A percentile compares a stretch with the other conserved stretches of the same genome.
These are phyloP conservation scores for Gopherus evgoodei DNA, from an alignment of 2,113 vertebrate species.

Conservation along the genomic window DNA sequence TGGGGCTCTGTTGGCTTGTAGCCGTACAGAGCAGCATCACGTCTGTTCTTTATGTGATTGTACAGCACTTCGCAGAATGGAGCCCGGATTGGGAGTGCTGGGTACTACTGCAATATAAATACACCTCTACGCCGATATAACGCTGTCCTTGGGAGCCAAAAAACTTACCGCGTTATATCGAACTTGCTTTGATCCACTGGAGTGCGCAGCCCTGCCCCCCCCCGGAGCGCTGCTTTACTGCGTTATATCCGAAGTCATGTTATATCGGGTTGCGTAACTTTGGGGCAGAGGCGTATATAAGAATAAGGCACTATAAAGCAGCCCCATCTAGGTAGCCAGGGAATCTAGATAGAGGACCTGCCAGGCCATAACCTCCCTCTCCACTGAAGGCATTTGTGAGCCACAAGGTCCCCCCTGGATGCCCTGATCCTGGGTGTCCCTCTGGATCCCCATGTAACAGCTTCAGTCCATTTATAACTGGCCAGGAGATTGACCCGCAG, in stretches of 20 bases:
- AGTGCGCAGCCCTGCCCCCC: too few relatives aligned
- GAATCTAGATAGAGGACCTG: neutral
- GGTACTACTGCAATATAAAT: neutral
- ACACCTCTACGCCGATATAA: neutral
- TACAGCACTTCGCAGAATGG: neutral
- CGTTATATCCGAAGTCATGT: too few relatives aligned
- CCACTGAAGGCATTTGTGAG: neutral
- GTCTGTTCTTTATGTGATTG: fast-evolving
- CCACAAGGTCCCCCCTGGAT: neutral
- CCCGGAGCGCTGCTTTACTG: too few relatives aligned
- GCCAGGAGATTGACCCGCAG: fast-evolving
- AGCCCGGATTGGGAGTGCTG: neutral
- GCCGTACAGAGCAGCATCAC: neutral
- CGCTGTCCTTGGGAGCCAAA: too few relatives aligned
- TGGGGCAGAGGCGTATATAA: neutral
- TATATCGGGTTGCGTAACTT: too few relatives aligned
- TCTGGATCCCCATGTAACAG: neutral
- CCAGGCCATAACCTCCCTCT: neutral
- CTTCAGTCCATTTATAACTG: neutral
- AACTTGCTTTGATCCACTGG: too few relatives aligned
- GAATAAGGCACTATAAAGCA: neutral
- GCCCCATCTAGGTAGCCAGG: neutral
- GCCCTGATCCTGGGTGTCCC: neutral
- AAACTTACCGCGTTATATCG: too few relatives aligned
- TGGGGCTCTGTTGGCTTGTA: fast-evolving